phyloP scores from a whole-genome alignment of 2,888 invertebrate genomes.

The Meteorus cinctellus region DNA sequence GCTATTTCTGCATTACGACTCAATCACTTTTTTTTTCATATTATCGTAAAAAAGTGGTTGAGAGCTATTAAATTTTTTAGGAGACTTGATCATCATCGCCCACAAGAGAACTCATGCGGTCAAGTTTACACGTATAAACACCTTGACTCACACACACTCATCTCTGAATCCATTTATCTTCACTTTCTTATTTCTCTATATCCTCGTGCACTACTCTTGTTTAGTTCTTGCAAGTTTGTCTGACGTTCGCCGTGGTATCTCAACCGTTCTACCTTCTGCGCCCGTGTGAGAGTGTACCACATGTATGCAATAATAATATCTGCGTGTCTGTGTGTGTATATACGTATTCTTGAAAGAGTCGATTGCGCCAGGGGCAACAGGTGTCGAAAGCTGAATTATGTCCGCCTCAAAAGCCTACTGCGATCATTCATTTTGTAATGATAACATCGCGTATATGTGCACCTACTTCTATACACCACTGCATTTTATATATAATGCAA shows the following conservation, averaged over 20 bases:
- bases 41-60: conserved; percentile 22
- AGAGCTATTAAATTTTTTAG: conserved; percentile 47
- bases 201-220: conserved; percentile 10
- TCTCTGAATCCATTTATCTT: conserved; percentile 22
- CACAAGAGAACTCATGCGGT: conserved; percentile 37
- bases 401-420: conserved; percentile 43
- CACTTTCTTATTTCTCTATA: conserved; percentile 23
- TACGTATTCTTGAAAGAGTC: conserved; percentile 27
- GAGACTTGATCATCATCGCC: conserved; percentile 25
- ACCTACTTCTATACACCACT: neutral
- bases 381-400: conserved; percentile 54
- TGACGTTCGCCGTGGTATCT: conserved; percentile 5
- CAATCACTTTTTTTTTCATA: conserved; percentile 47
- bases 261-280: conserved; percentile 1
- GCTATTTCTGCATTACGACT: conserved; percentile 48
- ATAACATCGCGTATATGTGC: conserved; percentile 43
- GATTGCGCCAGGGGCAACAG: conserved; percentile 44
- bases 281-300: neutral
- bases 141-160: conserved; percentile 11
- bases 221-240: neutral
- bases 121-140: conserved; percentile 46
- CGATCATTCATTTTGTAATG: conserved; percentile 50
- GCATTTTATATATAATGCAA: conserved; percentile 15
- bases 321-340: neutral
- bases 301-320: neutral